Percentiles rank a stretch among this genome's conserved stretches.
Conservation (phyloP, 2,888 invertebrate species). For the Parthenolecanium corni region DNA sequence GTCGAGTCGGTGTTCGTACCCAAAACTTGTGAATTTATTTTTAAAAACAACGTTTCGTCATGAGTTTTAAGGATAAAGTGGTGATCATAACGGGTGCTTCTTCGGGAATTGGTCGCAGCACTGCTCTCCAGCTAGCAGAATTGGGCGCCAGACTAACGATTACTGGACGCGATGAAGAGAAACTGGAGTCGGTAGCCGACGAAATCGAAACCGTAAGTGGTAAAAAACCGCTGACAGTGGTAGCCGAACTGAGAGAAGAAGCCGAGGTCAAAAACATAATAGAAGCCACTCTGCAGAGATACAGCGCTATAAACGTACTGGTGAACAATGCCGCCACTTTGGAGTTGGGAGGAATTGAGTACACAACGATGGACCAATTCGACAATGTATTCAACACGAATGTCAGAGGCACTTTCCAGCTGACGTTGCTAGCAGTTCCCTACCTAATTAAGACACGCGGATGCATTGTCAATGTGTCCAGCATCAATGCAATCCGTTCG, state of each 20-base stretch:
- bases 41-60: too few relatives aligned
- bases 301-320: slow-evolving; percentile 64
- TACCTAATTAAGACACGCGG: slow-evolving; percentile 71
- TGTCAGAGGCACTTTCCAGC: slow-evolving; percentile 64
- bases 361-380: slow-evolving; percentile 70
- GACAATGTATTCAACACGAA: slow-evolving; percentile 84
- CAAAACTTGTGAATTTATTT: too few relatives aligned
- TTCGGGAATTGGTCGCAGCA: slow-evolving; percentile 74
- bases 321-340: slow-evolving; percentile 84
- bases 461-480: slow-evolving; percentile 88
- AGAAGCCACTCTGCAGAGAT: slow-evolving; percentile 59
- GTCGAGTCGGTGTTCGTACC: too few relatives aligned
- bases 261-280: slow-evolving; percentile 58
- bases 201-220: slow-evolving; percentile 41
- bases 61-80: slow-evolving; percentile 60
- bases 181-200: slow-evolving; percentile 50
- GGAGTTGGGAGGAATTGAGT: slow-evolving; percentile 72
- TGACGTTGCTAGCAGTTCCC: slow-evolving; percentile 79
- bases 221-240: slow-evolving; percentile 48
- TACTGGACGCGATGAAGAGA: slow-evolving; percentile 56
- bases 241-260: slow-evolving; percentile 64
- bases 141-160: slow-evolving; percentile 61
- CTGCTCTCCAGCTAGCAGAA: slow-evolving; percentile 62
- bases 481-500: slow-evolving; percentile 80
- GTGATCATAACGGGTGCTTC: slow-evolving; percentile 68